Conservation (phyloP, 1,140 invertebrate species). For the Pseudomyrmex dendroicus region DNA sequence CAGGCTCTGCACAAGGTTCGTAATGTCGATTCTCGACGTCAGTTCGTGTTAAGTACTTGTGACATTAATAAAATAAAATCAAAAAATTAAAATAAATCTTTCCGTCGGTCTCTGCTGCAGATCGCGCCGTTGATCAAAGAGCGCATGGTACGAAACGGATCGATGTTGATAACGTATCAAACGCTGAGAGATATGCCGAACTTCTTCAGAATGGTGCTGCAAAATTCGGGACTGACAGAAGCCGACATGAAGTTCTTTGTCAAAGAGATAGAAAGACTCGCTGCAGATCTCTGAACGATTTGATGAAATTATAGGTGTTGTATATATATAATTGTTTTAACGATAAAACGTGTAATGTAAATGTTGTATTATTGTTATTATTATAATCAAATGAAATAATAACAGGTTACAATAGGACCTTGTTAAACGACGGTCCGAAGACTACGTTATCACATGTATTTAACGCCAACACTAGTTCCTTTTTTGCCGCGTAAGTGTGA, state of each 20-base stretch:
- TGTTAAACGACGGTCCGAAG: no score
- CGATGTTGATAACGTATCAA: constrained; percentile 98
- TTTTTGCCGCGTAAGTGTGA: no score
- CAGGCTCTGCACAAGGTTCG: constrained; percentile 87
- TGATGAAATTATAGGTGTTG: constrained; percentile 20
- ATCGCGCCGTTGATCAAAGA: constrained; percentile 97
- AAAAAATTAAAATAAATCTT: not conserved
- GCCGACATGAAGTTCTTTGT: constrained; percentile 95
- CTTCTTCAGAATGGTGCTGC: constrained; percentile 97
- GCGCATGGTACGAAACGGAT: constrained; percentile 96
- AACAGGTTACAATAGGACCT: not conserved
- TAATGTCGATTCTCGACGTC: not conserved
- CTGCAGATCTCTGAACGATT: constrained; percentile 87
- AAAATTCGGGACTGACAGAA: constrained; percentile 93
- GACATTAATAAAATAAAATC: not conserved
- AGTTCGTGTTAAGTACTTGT: not conserved
- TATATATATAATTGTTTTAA: constrained; percentile 19
- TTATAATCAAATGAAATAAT: constrained; percentile 12
- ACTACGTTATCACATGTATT: no score
- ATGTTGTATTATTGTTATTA: constrained; percentile 17
- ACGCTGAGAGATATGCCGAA: constrained; percentile 92
- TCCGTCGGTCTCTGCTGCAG: constrained; percentile 68
- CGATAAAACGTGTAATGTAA: constrained; percentile 15
- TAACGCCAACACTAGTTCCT: no score
- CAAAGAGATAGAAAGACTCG: constrained; percentile 93